Evolutionary conservation across 64 coral and sea anemone species (phyloP).

Genomic region (Trachythela sp.): DNA sequence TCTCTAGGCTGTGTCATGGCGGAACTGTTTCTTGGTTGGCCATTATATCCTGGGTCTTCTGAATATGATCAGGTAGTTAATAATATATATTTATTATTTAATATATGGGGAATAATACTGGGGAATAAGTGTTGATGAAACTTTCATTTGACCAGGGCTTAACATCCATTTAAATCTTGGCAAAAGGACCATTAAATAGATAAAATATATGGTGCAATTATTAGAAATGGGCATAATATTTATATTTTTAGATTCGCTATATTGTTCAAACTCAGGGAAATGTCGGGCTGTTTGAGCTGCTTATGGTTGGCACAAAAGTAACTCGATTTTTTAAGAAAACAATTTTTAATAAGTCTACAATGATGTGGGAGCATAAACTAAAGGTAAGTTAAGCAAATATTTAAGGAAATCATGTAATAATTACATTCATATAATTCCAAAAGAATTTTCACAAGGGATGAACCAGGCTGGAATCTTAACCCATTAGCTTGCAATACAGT

Average conservation of each 20-base stretch:
- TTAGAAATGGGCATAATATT: background rate
- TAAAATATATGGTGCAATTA: too few relatives aligned
- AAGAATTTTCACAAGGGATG: too few relatives aligned
- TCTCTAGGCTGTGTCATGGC: constrained; percentile 98
- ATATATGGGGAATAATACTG: background rate
- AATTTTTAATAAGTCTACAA: constrained; percentile 52
- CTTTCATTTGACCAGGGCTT: too few relatives aligned
- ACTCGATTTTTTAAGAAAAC: constrained; percentile 88
- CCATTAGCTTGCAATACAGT: too few relatives aligned
- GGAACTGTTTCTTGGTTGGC: constrained; percentile 90
- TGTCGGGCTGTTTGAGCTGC: constrained; percentile 37
- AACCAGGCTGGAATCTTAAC: too few relatives aligned
- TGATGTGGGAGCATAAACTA: constrained; percentile 82
- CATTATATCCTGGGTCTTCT: constrained; percentile 90
- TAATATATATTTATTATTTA: background rate
- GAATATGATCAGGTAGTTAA: constrained; percentile 98
- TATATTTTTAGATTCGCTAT: constrained; percentile 76
- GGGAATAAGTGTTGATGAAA: too few relatives aligned
- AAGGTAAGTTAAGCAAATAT: too few relatives aligned
- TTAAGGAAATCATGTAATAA: too few relatives aligned
- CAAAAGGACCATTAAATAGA: too few relatives aligned
- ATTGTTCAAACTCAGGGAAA: constrained; percentile 82
- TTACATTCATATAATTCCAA: too few relatives aligned
- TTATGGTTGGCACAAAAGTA: constrained; percentile 75
- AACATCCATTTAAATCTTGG: too few relatives aligned